Percentiles rank a stretch among this genome's conserved stretches.
phyloP scores from a whole-genome alignment of 2,797 vertebrate species.

The Schizopygopsis malacanthus region DNA sequence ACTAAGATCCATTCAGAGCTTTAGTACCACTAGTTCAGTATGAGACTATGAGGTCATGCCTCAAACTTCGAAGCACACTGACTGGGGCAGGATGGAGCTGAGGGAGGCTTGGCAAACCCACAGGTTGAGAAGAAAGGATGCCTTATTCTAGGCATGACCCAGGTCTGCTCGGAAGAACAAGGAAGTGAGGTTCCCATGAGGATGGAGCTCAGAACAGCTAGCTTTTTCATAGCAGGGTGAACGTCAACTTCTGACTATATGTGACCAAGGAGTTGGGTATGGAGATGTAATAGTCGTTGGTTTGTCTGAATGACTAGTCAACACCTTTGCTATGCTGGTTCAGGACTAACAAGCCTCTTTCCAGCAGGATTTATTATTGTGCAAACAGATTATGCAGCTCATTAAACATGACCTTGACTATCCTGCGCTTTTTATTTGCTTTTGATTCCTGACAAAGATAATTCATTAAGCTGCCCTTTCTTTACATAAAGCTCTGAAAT shows the following conservation, averaged over 20 bases:
- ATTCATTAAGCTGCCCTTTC: constrained; percentile 28
- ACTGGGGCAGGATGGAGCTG: constrained; percentile 72
- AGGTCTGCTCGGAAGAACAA: constrained; percentile 69
- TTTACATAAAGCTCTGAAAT: not conserved
- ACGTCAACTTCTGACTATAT: constrained; percentile 29
- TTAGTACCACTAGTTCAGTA: constrained; percentile 7
- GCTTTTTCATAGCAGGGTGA: constrained; percentile 32
- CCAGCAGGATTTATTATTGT: constrained; percentile 28
- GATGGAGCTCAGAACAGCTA: constrained; percentile 47
- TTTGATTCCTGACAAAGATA: constrained; percentile 25
- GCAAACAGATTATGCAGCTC: constrained; percentile 42
- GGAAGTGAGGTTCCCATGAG: constrained; percentile 70
- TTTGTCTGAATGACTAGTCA: not conserved
- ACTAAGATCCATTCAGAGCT: not conserved
- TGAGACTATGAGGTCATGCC: constrained; percentile 42
- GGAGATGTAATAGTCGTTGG: not conserved
- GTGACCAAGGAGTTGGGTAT: not conserved
- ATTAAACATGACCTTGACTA: constrained; percentile 34
- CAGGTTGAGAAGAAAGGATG: constrained; percentile 79
- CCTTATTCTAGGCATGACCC: constrained; percentile 77
- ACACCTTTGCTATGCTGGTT: constrained; percentile 6
- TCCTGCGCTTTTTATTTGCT: constrained; percentile 34
- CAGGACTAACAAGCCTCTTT: constrained; percentile 1
- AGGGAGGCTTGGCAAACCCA: constrained; percentile 67
- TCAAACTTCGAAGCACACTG: constrained; percentile 66